These are phyloP conservation scores for Synergus umbraculus DNA, from an alignment of 2,888 invertebrate genomes.

Conservation along the genomic window DNA sequence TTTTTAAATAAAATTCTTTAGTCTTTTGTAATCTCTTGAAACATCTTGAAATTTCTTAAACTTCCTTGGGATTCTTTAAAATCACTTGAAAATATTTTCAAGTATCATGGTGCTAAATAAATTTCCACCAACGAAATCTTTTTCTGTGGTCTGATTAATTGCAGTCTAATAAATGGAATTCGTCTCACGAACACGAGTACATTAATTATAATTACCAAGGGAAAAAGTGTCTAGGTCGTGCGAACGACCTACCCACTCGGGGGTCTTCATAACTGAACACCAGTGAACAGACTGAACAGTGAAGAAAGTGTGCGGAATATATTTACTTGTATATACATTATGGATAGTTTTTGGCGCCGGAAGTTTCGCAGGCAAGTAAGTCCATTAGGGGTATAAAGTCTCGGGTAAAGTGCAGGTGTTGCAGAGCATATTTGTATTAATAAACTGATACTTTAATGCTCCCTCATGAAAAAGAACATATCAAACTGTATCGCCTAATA, in stretches of 20 bases:
- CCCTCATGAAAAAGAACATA: constrained; percentile 32
- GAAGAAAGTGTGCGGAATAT: not conserved
- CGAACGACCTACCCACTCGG: not conserved
- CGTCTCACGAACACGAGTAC: constrained; percentile 23
- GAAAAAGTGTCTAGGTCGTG: constrained; percentile 30
- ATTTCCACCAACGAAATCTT: constrained; percentile 6
- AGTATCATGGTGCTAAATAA: constrained; percentile 7
- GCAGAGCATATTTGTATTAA: constrained; percentile 4
- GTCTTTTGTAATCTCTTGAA: too few species aligned
- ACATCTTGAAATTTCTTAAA: not conserved
- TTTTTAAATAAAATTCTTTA: not conserved
- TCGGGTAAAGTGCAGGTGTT: constrained; percentile 20
- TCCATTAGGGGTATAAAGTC: constrained; percentile 33
- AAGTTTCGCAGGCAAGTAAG: constrained; percentile 23
- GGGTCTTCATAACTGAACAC: constrained; percentile 3
- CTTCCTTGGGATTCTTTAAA: not conserved
- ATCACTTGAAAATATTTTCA: not conserved
- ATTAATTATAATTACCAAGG: constrained; percentile 24
- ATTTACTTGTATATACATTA: not conserved
- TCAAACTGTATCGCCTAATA: constrained; percentile 51
- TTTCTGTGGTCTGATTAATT: constrained; percentile 12
- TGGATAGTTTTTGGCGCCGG: constrained; percentile 22
- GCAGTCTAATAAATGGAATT: constrained; percentile 26
- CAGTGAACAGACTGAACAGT: not conserved
- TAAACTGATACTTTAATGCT: constrained; percentile 28